Percentiles rank a stretch among this genome's conserved stretches.
These are phyloP conservation scores for Ceyx margarethae DNA, from an alignment of 2,113 vertebrate species.

Conservation along the genomic window DNA sequence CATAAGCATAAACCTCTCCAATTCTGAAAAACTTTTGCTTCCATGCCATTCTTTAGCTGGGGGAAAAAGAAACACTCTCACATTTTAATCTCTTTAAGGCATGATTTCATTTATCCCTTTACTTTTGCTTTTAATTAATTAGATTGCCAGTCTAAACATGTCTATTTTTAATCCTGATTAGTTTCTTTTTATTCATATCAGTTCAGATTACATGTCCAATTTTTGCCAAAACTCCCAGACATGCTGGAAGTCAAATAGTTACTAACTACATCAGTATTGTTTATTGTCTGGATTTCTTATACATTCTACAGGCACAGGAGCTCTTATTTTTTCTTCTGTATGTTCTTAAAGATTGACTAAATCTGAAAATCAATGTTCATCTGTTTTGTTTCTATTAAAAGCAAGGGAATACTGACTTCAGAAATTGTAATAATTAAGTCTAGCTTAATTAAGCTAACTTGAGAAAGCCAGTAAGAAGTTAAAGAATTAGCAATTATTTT, in stretches of 20 bases:
- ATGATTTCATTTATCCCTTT: slow-evolving; percentile 38
- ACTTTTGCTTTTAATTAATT: slow-evolving; percentile 48
- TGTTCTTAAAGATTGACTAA: neutral
- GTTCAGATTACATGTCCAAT: slow-evolving; percentile 32
- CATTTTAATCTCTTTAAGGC: slow-evolving; percentile 2
- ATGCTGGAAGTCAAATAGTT: slow-evolving; percentile 19
- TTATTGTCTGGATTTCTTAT: slow-evolving; percentile 52
- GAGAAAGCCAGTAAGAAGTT: neutral
- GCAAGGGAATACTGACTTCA: neutral
- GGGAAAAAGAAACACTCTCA: neutral
- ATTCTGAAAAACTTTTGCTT: neutral
- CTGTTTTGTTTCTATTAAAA: neutral
- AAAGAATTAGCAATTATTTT: neutral
- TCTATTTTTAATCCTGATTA: slow-evolving; percentile 43
- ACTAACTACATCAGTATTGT: slow-evolving; percentile 32
- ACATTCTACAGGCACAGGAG: neutral
- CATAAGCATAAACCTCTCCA: neutral
- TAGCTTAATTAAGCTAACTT: neutral
- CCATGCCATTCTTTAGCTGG: neutral
- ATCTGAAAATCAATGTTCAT: neutral
- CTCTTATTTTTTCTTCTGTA: neutral
- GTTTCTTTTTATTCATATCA: slow-evolving; percentile 53
- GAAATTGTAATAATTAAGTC: neutral
- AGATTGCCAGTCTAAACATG: slow-evolving; percentile 43
- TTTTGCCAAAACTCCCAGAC: slow-evolving; percentile 64